Evolutionary conservation across 2,113 vertebrate genomes (phyloP), one percentile per base, ranked within the genome.

Genomic region (Lutjanus erythropterus): DNA sequence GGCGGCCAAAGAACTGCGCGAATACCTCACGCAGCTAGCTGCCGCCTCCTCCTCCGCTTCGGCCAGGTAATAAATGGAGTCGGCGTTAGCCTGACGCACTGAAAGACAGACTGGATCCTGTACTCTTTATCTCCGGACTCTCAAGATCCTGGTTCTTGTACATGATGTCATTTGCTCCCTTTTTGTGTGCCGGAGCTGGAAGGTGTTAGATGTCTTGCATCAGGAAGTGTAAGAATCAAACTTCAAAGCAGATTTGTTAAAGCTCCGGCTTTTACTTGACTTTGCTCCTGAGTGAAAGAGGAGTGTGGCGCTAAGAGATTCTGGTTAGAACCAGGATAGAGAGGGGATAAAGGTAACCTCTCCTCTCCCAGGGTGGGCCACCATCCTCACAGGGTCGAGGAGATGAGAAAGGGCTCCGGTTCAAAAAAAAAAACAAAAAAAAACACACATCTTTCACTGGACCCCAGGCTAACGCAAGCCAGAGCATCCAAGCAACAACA

Each of bases 1-100:
- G 78, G 97, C 98, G 0, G 96, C 98, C 9, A 98, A 96, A 88
- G 98, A 99, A 64, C 95, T 99, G 84, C 96, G 97, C 2, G 97
- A 98, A 58, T 98, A 97, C 90, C 96, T 99, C 75, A 97, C 96
- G 87, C 97, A 96, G 58, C 88, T 99, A 65, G 96, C 95, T 75
- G 96, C 96, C 33, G 84, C 89, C 0, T 91, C 91, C 62, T 86
- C 80, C 64, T 85, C 92, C 0, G 78, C 85, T 76, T 94, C 96
- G 0, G 96, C 95, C 75, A 98, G 97, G 96, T 98, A 98, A 96
- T 97, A 86, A 92, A 93, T 23, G 86, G 87, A 84, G 89, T 71
- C 42, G 71, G 91, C 91, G 78, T 90, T 80, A 39, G 87, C 86
- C 87, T 19, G 61, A 90, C 58, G 62, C 85, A 78, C 81, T 37